Evolutionary conservation across 2,113 vertebrate species (phyloP).

Genomic region (Dolichallabes microphthalmus): DNA sequence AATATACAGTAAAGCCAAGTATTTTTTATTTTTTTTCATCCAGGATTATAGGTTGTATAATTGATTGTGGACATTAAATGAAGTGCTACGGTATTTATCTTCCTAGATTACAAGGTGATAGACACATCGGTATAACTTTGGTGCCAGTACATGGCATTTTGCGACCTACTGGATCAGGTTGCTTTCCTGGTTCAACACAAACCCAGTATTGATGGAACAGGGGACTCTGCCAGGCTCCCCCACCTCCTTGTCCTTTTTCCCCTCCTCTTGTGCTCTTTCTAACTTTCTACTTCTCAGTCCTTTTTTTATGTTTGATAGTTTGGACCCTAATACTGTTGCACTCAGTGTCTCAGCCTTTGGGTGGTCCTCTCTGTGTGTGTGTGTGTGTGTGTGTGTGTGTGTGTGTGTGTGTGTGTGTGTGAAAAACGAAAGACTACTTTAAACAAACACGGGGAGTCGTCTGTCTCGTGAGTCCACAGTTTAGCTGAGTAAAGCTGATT

Average conservation of each 20-base stretch:
- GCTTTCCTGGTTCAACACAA: constrained; percentile 45
- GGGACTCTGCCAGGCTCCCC: constrained; percentile 32
- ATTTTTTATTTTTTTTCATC: not conserved
- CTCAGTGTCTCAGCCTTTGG: constrained; percentile 4
- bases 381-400: not conserved
- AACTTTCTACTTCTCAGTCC: not conserved
- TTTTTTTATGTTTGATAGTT: constrained; percentile 9
- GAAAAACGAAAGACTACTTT: constrained; percentile 28
- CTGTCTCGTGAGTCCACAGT: constrained; percentile 34
- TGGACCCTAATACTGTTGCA: not conserved
- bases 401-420: not conserved
- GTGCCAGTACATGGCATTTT: constrained; percentile 42
- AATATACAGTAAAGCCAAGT: not conserved
- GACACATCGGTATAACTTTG: not conserved
- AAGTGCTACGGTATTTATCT: not conserved
- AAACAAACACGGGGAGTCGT: constrained; percentile 21
- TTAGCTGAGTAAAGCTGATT: constrained; percentile 43
- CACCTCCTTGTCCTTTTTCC: constrained; percentile 22
- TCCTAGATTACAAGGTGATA: constrained; percentile 19
- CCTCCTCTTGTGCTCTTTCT: not conserved
- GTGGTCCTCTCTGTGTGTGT: constrained; percentile 31
- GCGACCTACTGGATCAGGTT: constrained; percentile 40
- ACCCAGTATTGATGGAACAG: constrained; percentile 36
- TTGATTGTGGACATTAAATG: not conserved
- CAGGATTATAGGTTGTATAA: not conserved